Evolutionary conservation across 2,113 vertebrate genomes (phyloP), one percentile per base, ranked within the genome.

Genomic region (Campylorhamphus procurvoides): DNA sequence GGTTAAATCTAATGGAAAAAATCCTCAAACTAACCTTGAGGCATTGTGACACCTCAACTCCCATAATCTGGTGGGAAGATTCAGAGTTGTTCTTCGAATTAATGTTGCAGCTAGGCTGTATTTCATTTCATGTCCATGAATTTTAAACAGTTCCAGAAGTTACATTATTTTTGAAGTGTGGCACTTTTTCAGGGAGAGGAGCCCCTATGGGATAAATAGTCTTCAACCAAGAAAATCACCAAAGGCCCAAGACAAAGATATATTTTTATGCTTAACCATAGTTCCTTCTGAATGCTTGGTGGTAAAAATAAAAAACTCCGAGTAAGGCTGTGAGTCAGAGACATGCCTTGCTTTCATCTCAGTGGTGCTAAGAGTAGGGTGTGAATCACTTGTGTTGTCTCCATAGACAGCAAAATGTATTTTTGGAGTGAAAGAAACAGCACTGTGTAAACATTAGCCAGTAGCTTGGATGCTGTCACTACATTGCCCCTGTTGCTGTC

Each of bases 251-350:
- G 69, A n/a, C 76, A 87, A 67, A 84, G 53, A 35, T 88, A 39
- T 87, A 67, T 84, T 84, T 92, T 95, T 93, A 78, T 75, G 35
- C 52, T 67, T 81, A 81, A 90, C 72, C 27, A 74, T 58, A n/a
- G 50, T 53, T 94, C 6, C 35, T 29, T 78, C 42, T 86, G 68
- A 88, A 93, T 84, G 29, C 39, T 74, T 44, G 47, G 46, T 67
- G 27, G 23, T 90, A 90, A 95, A 95, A 95, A 96, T 90, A 86
- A 60, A 47, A 74, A 74, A 84, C 94, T 90, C 68, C 1, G 7
- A 90, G 86, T 31, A 84, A 52, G 76, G 50, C 86, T 49, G 40
- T 0, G 2, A 66, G 46, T 42, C 50, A 91, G 67, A 83, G 56
- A 72, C 3, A 0, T 80, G 59, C 46, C 47, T 90, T 2, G 2